phyloP scores from a whole-genome alignment of 2,888 invertebrate genomes.

The Silvanus unidentatus region DNA sequence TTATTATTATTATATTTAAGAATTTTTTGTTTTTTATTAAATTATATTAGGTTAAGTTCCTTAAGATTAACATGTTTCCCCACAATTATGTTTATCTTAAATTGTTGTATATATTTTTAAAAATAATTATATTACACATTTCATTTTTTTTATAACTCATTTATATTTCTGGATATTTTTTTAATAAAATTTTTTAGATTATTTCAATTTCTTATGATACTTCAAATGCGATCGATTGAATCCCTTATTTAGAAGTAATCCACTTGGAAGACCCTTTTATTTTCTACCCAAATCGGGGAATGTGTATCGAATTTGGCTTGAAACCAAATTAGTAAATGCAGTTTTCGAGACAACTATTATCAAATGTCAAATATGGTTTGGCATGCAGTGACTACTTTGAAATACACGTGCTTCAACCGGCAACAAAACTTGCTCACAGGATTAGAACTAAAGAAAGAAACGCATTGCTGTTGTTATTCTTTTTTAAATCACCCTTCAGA shows the following conservation, averaged over 20 bases:
- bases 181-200: too few species aligned
- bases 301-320: slow-evolving; percentile 46
- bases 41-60: slow-evolving; percentile 47
- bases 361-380: slow-evolving; percentile 45
- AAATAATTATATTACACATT: slow-evolving; percentile 15
- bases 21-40: slow-evolving; percentile 45
- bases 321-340: slow-evolving; percentile 46
- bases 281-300: slow-evolving; percentile 39
- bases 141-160: slow-evolving; percentile 15
- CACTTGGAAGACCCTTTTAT: slow-evolving; percentile 33
- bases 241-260: background rate
- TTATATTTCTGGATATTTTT: too few species aligned
- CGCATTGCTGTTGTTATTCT: too few species aligned
- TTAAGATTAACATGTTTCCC: slow-evolving; percentile 26
- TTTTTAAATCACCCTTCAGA: too few species aligned
- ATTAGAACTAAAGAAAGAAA: too few species aligned
- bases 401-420: slow-evolving; percentile 20
- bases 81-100: slow-evolving; percentile 15
- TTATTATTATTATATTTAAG: slow-evolving; percentile 38
- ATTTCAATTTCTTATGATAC: too few species aligned
- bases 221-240: too few species aligned
- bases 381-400: slow-evolving; percentile 35
- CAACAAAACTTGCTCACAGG: too few species aligned
- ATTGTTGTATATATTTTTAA: slow-evolving; percentile 23
- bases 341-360: slow-evolving; percentile 39